A percentile compares a stretch with the other conserved stretches of the same genome.
phyloP scores from a whole-genome alignment of 2,113 vertebrate species.

The Lanius ludovicianus region DNA sequence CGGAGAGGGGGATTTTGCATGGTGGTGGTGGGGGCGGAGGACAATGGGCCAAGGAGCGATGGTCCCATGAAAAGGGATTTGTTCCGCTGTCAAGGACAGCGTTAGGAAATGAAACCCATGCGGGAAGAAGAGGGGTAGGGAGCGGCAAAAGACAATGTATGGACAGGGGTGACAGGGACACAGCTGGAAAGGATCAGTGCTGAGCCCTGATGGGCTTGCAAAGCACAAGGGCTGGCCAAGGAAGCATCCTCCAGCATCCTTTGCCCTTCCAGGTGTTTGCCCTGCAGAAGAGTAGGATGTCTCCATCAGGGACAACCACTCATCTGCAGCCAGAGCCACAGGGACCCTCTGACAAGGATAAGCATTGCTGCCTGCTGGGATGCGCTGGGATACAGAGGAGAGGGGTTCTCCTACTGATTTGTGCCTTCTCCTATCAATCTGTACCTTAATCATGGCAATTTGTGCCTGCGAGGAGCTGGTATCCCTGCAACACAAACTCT shows the following conservation, averaged over 20 bases:
- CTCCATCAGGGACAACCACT: background rate
- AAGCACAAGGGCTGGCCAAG: background rate
- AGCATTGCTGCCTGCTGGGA: rapidly evolving
- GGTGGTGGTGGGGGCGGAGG: background rate
- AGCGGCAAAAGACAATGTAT: background rate
- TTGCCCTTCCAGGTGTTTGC: background rate
- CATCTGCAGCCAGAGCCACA: background rate
- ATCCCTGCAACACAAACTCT: background rate
- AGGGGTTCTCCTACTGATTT: background rate
- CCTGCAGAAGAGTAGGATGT: background rate
- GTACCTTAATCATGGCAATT: background rate
- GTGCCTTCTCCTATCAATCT: background rate
- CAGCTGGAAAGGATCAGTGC: background rate
- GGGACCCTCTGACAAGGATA: rapidly evolving
- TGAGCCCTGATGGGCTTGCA: background rate
- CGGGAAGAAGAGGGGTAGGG: conserved; percentile 4
- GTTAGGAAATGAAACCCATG: conserved; percentile 41
- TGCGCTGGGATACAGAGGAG: background rate
- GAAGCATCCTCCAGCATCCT: background rate
- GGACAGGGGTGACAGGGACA: background rate
- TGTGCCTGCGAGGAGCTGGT: background rate
- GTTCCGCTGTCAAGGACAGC: conserved; percentile 71
- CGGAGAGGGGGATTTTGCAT: background rate
- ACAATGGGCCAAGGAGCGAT: background rate
- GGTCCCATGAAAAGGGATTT: conserved; percentile 74